These are phyloP conservation scores for Siniperca chuatsi DNA, from an alignment of 2,113 vertebrate species.

Conservation along the genomic window DNA sequence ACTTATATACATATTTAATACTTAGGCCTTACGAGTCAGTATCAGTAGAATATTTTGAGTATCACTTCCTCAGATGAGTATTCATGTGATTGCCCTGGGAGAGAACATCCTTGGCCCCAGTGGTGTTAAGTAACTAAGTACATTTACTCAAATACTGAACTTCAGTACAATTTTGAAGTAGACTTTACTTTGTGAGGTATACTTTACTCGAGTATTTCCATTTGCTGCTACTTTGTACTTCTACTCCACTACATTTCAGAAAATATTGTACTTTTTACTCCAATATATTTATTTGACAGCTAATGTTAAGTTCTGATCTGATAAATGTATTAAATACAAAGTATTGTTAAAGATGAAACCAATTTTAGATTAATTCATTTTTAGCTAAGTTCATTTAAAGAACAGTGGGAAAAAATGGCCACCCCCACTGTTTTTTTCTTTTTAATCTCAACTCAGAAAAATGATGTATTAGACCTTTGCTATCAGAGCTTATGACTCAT, in stretches of 20 bases:
- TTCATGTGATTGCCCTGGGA: not conserved
- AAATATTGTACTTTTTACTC: not conserved
- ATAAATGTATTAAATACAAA: too few relatives aligned
- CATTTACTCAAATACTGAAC: not conserved
- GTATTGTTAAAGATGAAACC: too few relatives aligned
- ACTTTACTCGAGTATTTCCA: too few relatives aligned
- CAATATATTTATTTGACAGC: too few relatives aligned
- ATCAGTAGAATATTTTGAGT: too few relatives aligned
- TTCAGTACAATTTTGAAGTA: too few relatives aligned
- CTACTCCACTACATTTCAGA: not conserved
- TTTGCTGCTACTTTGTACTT: not conserved
- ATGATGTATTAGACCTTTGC: not conserved
- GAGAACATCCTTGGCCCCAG: not conserved
- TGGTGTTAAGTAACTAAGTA: not conserved
- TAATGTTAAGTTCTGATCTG: too few relatives aligned
- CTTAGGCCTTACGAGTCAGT: too few relatives aligned
- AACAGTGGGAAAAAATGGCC: not conserved
- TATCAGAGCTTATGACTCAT: slow-evolving; percentile 16
- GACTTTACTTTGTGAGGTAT: too few relatives aligned
- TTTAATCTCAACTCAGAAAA: not conserved
- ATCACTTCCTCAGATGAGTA: not conserved
- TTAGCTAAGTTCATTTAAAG: not conserved
- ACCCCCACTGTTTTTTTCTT: not conserved
- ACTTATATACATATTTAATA: too few relatives aligned
- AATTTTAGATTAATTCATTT: not conserved